Conservation (phyloP, 2,113 vertebrate species). For the Fregata magnificens region DNA sequence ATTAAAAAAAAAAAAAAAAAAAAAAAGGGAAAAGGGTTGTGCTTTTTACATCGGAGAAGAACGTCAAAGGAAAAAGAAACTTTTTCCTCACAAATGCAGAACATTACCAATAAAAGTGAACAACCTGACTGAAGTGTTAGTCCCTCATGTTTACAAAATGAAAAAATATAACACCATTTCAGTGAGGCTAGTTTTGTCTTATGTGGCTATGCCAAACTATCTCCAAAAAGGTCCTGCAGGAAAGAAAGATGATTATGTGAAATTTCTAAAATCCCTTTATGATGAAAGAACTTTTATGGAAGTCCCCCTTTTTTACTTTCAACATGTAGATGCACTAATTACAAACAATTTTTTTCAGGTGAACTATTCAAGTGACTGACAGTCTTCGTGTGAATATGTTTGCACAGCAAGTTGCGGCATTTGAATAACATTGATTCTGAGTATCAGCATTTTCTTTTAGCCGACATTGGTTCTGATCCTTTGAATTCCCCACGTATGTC, state of each 20-base stretch:
- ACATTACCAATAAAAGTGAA: not conserved
- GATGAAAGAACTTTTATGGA: not conserved
- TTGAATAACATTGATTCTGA: not conserved
- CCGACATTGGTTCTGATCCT: not conserved
- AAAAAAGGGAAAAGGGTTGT: fast-evolving
- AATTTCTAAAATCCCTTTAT: not conserved
- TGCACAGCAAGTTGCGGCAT: not conserved
- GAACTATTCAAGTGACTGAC: not conserved
- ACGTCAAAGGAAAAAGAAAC: not conserved
- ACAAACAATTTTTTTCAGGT: not conserved
- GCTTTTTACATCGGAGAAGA: not conserved
- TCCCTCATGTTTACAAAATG: not conserved
- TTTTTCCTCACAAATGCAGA: not conserved
- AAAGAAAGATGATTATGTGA: not conserved
- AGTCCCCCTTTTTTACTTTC: not conserved
- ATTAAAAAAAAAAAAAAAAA: not conserved
- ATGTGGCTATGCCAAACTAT: not conserved
- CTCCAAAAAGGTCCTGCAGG: not conserved
- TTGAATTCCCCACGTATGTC: not conserved
- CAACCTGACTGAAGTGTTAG: not conserved
- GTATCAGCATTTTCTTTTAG: not conserved
- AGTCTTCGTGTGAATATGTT: not conserved
- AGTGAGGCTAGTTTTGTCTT: not conserved
- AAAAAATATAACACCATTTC: not conserved
- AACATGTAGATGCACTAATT: not conserved